These are phyloP conservation scores for Glaucidium brasilianum DNA, from an alignment of 2,113 vertebrate species.

Conservation along the genomic window DNA sequence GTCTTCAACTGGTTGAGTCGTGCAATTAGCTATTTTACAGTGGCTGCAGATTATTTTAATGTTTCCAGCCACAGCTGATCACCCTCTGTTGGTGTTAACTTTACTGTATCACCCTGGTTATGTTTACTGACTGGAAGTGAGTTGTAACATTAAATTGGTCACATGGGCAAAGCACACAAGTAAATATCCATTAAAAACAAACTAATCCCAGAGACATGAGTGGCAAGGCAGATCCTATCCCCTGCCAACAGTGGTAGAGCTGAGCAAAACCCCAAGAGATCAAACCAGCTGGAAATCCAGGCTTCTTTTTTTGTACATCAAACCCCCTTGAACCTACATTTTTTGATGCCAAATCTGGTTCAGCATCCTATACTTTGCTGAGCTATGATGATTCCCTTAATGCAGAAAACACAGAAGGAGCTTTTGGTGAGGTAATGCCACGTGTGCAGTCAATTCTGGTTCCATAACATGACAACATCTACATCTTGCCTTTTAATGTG, in stretches of 20 bases:
- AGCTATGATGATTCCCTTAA: background rate
- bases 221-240: background rate
- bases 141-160: background rate
- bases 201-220: background rate
- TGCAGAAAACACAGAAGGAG: background rate
- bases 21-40: conserved; percentile 12
- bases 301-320: background rate
- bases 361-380: background rate
- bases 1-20: background rate
- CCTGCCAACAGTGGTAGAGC: background rate
- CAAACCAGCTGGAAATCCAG: background rate
- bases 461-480: background rate
- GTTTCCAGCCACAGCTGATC: conserved; percentile 8
- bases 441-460: background rate
- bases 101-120: background rate
- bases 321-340: background rate
- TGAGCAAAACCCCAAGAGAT: background rate
- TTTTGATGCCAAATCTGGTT: background rate
- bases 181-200: conserved; percentile 9
- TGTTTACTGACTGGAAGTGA: background rate
- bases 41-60: background rate
- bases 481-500: background rate
- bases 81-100: background rate
- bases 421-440: background rate
- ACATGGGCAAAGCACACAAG: background rate